Base-by-base conservation (phyloP, 2,797 vertebrate genomes). In the Coregonus ussuriensis region DNA sequence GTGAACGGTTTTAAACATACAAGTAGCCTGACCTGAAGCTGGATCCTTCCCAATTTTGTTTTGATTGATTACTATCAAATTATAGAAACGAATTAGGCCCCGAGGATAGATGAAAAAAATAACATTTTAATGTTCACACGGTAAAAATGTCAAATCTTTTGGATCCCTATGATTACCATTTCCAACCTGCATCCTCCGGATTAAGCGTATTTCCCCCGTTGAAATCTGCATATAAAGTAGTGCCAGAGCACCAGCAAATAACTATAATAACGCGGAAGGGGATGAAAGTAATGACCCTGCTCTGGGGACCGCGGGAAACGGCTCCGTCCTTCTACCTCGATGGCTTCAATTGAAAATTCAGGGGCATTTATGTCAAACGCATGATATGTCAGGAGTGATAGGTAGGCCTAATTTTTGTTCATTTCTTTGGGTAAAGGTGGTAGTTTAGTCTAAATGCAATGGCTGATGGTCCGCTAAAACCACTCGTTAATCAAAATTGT, bases 241-340 rank as follows among this genome's bases (percentile, higher is more conserved):
- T 3, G 41, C 25, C 63, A 70, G 66, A 63, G 51, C 47, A 66
- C n/a, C 77, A 74, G 72, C 71, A 77, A 79, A 79, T 73, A 67
- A 77, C 53, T 72, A 72, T 73, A 76, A 62, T 68, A 79, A 82
- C 74, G 52, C 72, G 29, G 31, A 35, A 6, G 31, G 33, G 33
- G 31, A 35, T 33, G 66, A 67, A 67, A 35, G 21, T 25, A 25
- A 9, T 21, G 29, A 47, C 41, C 66, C 15, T 15, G 31, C 31
- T 70, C 68, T 70, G 2, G 18, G 35, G 7, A 70, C 35, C n/a
- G 21, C 67, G 7, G 6, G 33, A 7, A 41, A 47, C 18, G 35
- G 33, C 31, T 9, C 37, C 9, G 21, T 11, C 18, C 35, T 18
- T 11, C 37, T 3, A 29, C 25, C 21, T 53, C 52, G 3, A 72